Evolutionary conservation across 2,888 invertebrate species (phyloP), one percentile per base, ranked within the genome.

Genomic region (Pseudolycoriella hygida): DNA sequence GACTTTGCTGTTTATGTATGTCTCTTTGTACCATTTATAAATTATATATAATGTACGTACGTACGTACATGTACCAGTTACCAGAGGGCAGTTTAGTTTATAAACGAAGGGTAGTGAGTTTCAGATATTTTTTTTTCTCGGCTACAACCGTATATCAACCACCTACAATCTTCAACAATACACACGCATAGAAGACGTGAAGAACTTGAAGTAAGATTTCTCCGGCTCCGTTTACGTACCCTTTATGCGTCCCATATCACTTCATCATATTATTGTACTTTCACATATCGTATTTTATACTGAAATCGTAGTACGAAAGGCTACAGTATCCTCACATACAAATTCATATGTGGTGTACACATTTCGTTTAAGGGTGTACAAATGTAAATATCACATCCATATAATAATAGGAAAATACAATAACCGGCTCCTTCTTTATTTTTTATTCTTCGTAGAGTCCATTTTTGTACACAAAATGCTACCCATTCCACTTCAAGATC

Each of bases 71-170:
- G 34, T 34, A 34, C 34, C 34, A 34, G 34, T 34, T 25, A 34
- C 34, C 15, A 34, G 34, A 34, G 34, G 34, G 34, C 34, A 34
- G 34, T 34, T 34, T 34, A 34, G 34, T 34, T 34, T 34, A 34
- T 34, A 34, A 34, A 34, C 15, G 34, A 14, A 14, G 34, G 15
- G 25, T 25, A 8, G 25, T 25, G 25, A 8, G 25, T 25, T 25
- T 25, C 5, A 25, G 25, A 25, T 25, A 25, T 25, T 25, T 25
- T 25, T 25, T 25, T 25, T 25, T 25, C 25, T 25, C 25, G 25
- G 25, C 25, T 25, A 25, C 25, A 25, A 4, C 4, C 25, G 8
- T 25, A 25, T 25, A 25, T 25, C 25, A 25, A 25, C 25, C 8
- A 25, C 25, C 25, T 25, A 25, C 25, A 25, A 25, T 25, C 25